phyloP scores from a whole-genome alignment of 2,797 vertebrate genomes.

The Uromys caudimaculatus region DNA sequence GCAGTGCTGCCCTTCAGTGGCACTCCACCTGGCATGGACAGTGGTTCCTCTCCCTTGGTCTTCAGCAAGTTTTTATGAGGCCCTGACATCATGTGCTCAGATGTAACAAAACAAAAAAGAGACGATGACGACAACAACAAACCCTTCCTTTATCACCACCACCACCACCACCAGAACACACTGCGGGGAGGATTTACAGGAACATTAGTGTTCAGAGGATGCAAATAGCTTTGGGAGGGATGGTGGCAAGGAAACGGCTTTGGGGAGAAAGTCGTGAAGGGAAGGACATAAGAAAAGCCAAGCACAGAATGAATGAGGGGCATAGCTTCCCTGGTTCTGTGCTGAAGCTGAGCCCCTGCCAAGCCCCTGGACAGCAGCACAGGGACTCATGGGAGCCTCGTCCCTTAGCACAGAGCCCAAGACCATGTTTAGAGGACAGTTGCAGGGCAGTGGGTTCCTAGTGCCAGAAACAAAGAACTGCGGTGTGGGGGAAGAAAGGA shows the following conservation, averaged over 20 bases:
- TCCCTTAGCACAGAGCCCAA: background rate
- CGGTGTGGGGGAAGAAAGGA: background rate
- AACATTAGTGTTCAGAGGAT: background rate
- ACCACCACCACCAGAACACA: background rate
- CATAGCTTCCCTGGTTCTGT: background rate
- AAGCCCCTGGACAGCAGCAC: fast-evolving
- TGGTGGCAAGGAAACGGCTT: background rate
- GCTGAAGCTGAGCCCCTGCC: background rate
- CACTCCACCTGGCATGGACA: background rate
- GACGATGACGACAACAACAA: background rate
- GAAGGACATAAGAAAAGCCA: background rate
- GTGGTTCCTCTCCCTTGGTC: background rate
- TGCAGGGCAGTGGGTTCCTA: background rate
- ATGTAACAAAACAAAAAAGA: background rate
- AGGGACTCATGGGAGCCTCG: background rate
- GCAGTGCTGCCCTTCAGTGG: background rate
- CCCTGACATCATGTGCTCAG: background rate
- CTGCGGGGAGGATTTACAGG: background rate
- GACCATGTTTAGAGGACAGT: fast-evolving
- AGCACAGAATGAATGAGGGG: too few relatives aligned
- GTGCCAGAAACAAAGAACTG: background rate
- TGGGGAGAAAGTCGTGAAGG: background rate
- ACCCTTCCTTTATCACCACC: background rate
- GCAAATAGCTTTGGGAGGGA: background rate
- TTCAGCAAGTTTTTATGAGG: background rate